These are phyloP conservation scores for Psittacara wagleri DNA, from an alignment of 2,113 vertebrate genomes.

Conservation along the genomic window DNA sequence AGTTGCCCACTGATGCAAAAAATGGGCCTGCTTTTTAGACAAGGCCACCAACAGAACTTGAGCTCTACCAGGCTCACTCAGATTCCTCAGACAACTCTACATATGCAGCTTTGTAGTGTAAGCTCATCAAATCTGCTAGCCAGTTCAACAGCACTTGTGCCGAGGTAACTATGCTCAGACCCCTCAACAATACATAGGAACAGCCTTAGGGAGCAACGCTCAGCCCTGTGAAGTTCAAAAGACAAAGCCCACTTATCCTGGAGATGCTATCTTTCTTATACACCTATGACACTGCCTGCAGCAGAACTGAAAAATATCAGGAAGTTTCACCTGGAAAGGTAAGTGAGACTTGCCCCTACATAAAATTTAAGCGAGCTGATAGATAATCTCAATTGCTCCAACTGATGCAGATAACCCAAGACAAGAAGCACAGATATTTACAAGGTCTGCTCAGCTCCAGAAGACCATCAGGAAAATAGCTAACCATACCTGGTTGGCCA, in stretches of 20 bases:
- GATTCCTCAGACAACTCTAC: neutral
- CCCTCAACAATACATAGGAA: neutral
- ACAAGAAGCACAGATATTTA: neutral
- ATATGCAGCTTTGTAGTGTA: accelerated
- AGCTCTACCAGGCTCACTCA: neutral
- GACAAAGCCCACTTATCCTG: neutral
- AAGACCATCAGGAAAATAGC: neutral
- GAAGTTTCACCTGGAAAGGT: neutral
- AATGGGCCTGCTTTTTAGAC: neutral
- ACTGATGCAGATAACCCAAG: neutral
- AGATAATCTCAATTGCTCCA: neutral
- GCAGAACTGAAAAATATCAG: neutral
- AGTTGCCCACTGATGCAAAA: neutral
- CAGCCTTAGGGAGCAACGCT: neutral
- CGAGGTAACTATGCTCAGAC: neutral
- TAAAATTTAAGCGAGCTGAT: neutral
- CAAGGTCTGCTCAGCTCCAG: neutral
- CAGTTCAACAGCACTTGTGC: neutral
- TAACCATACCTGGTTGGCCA: neutral
- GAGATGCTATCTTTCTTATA: neutral
- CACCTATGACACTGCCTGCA: neutral
- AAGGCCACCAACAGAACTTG: neutral
- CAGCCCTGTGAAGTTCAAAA: neutral
- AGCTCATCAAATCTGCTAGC: neutral
- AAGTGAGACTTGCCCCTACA: neutral